A percentile compares a stretch with the other conserved stretches of the same genome.
These are phyloP conservation scores for Sanderia malayensis DNA, from an alignment of 30 jellyfish, hydroid and myxozoan species.

Conservation along the genomic window DNA sequence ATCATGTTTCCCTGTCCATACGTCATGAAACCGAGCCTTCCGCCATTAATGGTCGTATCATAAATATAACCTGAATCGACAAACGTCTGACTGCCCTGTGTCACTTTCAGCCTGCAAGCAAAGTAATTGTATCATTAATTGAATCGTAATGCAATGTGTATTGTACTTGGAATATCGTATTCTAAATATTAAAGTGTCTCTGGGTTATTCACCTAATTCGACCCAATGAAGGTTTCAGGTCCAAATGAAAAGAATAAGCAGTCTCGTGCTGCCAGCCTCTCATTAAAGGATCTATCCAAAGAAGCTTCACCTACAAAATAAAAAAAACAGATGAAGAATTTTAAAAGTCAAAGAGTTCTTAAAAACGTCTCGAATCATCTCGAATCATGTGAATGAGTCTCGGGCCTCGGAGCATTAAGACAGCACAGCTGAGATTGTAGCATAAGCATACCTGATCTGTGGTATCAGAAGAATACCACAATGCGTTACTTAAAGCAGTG, in stretches of 20 bases:
- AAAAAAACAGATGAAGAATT: too few species aligned
- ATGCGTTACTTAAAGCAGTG: conserved; percentile 59
- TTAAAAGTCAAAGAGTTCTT: too few species aligned
- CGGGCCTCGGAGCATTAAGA: too few species aligned
- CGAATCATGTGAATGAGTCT: too few species aligned
- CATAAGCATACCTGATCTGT: conserved; percentile 59
- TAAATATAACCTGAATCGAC: conserved; percentile 85
- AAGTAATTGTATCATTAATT: too few species aligned
- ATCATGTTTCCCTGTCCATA: conserved; percentile 80
- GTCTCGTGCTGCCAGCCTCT: conserved; percentile 83
- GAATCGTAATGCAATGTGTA: too few species aligned
- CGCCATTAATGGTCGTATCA: conserved; percentile 77
- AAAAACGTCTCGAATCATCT: too few species aligned
- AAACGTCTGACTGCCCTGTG: conserved; percentile 53
- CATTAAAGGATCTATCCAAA: conserved; percentile 91
- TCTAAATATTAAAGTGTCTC: too few species aligned
- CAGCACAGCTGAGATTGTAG: too few species aligned
- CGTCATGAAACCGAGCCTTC: conserved; percentile 86
- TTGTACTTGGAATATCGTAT: too few species aligned
- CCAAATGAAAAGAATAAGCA: conserved; percentile 75
- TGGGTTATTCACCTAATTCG: conserved; percentile 95
- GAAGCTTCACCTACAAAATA: conserved; percentile 56
- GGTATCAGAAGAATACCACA: conserved; percentile 91
- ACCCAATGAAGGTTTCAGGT: conserved; percentile 87
- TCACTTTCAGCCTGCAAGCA: conserved; percentile 37